Conservation (phyloP, 2,797 vertebrate species). For the Scolopax bukidnonensis region DNA sequence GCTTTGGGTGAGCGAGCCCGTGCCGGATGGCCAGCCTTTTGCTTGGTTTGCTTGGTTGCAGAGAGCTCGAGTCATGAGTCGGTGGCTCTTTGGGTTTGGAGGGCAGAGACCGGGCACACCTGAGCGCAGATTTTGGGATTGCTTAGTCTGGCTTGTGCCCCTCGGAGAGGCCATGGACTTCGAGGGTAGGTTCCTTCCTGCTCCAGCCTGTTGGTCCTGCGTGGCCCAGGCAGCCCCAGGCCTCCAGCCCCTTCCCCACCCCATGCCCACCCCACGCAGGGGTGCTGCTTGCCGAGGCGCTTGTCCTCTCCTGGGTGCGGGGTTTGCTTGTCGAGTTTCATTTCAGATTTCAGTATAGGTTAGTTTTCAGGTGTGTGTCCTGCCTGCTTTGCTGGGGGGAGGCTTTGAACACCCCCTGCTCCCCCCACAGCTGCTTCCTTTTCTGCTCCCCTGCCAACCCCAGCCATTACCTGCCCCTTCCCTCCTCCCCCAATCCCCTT, state of each 20-base stretch:
- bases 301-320: not conserved
- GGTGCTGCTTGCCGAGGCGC: not conserved
- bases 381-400: not conserved
- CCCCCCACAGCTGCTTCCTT: not conserved
- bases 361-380: slow-evolving; percentile 13
- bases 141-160: not conserved
- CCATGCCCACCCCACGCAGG: not conserved
- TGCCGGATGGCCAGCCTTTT: not conserved
- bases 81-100: slow-evolving; percentile 27
- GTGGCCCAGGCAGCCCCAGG: not conserved
- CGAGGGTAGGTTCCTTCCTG: slow-evolving; percentile 2
- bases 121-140: not conserved
- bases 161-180: not conserved
- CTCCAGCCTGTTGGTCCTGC: not conserved
- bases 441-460: not conserved
- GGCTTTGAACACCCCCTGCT: not conserved
- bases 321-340: not conserved
- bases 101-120: not conserved
- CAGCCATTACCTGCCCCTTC: not conserved
- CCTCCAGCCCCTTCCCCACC: not conserved
- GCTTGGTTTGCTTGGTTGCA: slow-evolving; percentile 62
- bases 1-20: slow-evolving; percentile 46
- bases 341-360: not conserved
- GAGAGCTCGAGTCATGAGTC: not conserved
- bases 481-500: not conserved